These are phyloP conservation scores for Congeria kusceri DNA, from an alignment of 2,888 invertebrate species.

Conservation along the genomic window DNA sequence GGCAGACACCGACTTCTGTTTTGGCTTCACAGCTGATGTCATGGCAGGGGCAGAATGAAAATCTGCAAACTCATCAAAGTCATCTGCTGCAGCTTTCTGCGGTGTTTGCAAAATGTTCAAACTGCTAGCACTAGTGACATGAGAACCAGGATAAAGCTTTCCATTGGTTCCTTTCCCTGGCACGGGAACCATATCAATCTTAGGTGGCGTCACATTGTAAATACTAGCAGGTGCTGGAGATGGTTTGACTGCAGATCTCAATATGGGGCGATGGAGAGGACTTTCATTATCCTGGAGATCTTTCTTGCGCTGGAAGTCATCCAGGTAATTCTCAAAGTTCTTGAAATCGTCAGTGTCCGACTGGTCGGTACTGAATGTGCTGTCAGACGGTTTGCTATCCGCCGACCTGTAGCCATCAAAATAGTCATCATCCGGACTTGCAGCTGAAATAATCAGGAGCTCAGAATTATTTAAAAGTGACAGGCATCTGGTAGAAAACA, in stretches of 20 bases:
- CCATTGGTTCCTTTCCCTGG: conserved; percentile 19
- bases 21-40: background rate
- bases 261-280: conserved; percentile 70
- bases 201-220: conserved; percentile 1
- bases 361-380: conserved; percentile 79
- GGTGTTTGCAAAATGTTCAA: background rate
- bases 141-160: background rate
- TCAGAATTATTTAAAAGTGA: too few relatives aligned
- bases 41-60: conserved; percentile 74
- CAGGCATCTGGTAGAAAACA: too few relatives aligned
- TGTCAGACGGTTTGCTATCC: conserved; percentile 75
- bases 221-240: background rate
- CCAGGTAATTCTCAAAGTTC: conserved; percentile 79
- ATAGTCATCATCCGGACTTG: conserved; percentile 78
- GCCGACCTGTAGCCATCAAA: conserved; percentile 79
- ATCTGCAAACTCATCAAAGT: conserved; percentile 76
- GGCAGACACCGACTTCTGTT: background rate
- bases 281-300: conserved; percentile 65
- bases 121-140: background rate
- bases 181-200: conserved; percentile 25
- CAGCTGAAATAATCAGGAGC: conserved; percentile 47
- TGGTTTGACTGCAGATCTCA: conserved; percentile 51
- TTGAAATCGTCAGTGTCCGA: conserved; percentile 81
- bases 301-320: conserved; percentile 75
- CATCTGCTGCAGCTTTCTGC: conserved; percentile 54